phyloP scores from a whole-genome alignment of 1,140 invertebrate species.

The Pantala flavescens region DNA sequence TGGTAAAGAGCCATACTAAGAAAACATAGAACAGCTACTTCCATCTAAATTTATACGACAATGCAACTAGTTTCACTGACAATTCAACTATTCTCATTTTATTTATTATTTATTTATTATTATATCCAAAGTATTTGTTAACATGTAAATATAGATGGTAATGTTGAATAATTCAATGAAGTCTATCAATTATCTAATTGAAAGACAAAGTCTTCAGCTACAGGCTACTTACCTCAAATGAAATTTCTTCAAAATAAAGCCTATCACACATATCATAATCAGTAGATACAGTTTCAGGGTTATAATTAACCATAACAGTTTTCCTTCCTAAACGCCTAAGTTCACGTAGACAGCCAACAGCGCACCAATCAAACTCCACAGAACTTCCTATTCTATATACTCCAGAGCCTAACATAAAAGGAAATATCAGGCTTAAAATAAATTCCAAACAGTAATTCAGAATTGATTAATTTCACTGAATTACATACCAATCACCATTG shows the following conservation, averaged over 20 bases:
- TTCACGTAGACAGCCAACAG: constrained; percentile 90
- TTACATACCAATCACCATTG: constrained; percentile 63
- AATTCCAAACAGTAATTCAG: not conserved
- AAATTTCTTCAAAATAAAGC: constrained; percentile 98
- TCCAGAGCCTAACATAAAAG: constrained; percentile 60
- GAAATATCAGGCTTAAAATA: not conserved
- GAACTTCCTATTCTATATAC: constrained; percentile 98
- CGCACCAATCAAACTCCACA: constrained; percentile 99
- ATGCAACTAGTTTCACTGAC: no score
- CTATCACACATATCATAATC: constrained; percentile 99
- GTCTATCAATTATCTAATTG: no score
- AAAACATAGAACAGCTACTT: no score
- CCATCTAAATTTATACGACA: no score
- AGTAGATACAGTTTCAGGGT: constrained; percentile 98
- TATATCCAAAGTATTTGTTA: no score
- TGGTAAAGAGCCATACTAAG: no score
- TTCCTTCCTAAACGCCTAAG: constrained; percentile 69
- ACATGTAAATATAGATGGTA: no score
- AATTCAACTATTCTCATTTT: no score
- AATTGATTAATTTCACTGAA: not conserved
- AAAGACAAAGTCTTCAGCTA: no score
- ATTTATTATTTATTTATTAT: no score
- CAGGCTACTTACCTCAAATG: constrained; percentile 67
- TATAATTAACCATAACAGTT: constrained; percentile 99
- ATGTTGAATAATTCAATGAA: no score